Evolutionary conservation across 1,140 invertebrate genomes (phyloP).

Genomic region (Bombus superbus): DNA sequence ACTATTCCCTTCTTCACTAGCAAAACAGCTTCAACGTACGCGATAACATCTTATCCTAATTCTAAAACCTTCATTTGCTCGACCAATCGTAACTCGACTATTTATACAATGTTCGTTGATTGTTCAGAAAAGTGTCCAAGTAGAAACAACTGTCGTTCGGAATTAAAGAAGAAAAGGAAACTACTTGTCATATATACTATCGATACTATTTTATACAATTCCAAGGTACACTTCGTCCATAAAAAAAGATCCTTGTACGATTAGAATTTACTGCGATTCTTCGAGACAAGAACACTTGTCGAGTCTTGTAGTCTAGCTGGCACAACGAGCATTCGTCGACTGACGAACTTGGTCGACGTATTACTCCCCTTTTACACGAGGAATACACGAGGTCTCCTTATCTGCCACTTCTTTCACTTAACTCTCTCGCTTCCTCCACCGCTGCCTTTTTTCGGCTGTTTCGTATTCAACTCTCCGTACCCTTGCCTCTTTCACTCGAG

Average conservation of each 20-base stretch:
- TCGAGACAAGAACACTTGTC: background rate
- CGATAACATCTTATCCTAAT: background rate
- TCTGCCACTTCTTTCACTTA: constrained; percentile 67
- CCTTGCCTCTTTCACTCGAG: background rate
- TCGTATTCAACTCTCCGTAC: background rate
- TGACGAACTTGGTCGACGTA: constrained; percentile 58
- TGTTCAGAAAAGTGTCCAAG: background rate
- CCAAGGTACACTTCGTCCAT: background rate
- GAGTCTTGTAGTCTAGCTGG: background rate
- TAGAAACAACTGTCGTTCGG: background rate
- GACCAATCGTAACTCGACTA: background rate
- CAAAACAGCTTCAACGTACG: background rate
- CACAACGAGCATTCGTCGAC: constrained; percentile 58
- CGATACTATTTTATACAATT: background rate
- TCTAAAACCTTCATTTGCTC: background rate
- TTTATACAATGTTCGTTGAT: background rate
- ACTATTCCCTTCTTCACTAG: background rate
- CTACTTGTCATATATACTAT: background rate
- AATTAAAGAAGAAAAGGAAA: background rate
- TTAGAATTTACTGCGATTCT: background rate
- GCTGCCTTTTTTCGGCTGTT: constrained; percentile 22
- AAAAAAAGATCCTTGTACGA: background rate
- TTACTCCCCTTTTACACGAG: constrained; percentile 49
- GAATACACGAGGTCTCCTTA: constrained; percentile 63
- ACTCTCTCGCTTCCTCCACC: constrained; percentile 42